Conservation (phyloP, 2,797 vertebrate genomes). For the Loriculus beryllinus region DNA sequence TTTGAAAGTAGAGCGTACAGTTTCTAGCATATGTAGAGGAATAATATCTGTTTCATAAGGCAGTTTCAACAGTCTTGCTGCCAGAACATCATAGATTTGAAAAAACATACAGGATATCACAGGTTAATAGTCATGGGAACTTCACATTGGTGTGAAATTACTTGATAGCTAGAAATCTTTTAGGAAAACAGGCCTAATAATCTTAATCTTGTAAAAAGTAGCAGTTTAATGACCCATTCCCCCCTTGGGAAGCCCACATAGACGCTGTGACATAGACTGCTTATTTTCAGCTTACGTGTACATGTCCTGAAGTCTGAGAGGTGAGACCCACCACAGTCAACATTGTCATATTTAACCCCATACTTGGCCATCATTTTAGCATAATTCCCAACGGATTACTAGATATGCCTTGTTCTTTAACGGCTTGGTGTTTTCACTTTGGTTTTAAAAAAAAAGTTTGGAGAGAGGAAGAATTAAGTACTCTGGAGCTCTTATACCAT, state of each 20-base stretch:
- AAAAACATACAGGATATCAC: background rate
- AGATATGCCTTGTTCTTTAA: background rate
- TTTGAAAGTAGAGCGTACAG: background rate
- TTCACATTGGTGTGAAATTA: background rate
- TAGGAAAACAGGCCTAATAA: background rate
- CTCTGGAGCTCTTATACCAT: background rate
- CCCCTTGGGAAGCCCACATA: accelerated
- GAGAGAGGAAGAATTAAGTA: background rate
- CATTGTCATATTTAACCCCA: background rate
- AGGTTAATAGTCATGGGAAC: background rate
- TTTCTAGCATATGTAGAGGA: background rate
- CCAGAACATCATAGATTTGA: background rate
- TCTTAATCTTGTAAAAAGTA: background rate
- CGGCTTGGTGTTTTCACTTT: background rate
- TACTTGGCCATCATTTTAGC: background rate
- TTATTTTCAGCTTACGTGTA: background rate
- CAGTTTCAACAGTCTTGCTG: background rate
- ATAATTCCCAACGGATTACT: background rate
- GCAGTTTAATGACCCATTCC: accelerated
- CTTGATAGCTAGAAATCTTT: background rate
- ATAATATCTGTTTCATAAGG: background rate
- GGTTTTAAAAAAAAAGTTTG: background rate
- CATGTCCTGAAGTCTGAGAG: background rate
- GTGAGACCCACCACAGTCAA: background rate
- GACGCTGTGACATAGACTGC: background rate